Conservation (phyloP, 2,888 invertebrate genomes). For the Trissonchulus sp. region DNA sequence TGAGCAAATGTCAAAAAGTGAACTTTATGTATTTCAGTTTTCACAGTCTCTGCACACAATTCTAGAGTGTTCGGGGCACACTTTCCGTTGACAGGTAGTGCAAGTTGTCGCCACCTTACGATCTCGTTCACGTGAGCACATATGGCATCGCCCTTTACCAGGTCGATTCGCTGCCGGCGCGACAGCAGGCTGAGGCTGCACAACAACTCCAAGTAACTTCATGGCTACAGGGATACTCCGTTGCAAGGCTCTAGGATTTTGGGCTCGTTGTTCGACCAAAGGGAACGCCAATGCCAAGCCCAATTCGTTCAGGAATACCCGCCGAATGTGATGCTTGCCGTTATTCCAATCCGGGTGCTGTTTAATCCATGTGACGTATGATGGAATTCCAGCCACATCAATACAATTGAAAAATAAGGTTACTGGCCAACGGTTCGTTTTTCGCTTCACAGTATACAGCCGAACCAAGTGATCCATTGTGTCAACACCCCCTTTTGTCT, state of each 20-base stretch:
- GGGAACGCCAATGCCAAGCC: background rate
- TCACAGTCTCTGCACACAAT: no score
- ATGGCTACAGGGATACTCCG: background rate
- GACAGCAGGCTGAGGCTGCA: background rate
- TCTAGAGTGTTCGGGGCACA: constrained; percentile 5
- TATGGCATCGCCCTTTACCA: background rate
- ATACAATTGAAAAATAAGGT: constrained; percentile 5
- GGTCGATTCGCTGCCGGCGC: background rate
- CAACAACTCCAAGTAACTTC: constrained; percentile 3
- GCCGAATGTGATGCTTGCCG: background rate
- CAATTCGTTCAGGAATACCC: background rate
- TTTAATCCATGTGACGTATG: background rate
- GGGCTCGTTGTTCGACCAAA: background rate
- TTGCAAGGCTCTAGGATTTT: background rate
- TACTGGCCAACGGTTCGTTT: constrained; percentile 2
- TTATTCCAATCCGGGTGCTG: background rate
- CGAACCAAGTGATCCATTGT: constrained; percentile 12
- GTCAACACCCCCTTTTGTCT: constrained; percentile 15
- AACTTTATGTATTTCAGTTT: no score
- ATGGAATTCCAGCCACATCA: background rate
- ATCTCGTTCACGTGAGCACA: background rate
- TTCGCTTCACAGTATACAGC: background rate
- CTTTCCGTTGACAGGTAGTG: background rate
- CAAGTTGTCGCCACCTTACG: constrained; percentile 1
- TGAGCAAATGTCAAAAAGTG: no score